Evolutionary conservation across 1,140 invertebrate genomes (phyloP).

Genomic region (Rhagoletis pomonella): DNA sequence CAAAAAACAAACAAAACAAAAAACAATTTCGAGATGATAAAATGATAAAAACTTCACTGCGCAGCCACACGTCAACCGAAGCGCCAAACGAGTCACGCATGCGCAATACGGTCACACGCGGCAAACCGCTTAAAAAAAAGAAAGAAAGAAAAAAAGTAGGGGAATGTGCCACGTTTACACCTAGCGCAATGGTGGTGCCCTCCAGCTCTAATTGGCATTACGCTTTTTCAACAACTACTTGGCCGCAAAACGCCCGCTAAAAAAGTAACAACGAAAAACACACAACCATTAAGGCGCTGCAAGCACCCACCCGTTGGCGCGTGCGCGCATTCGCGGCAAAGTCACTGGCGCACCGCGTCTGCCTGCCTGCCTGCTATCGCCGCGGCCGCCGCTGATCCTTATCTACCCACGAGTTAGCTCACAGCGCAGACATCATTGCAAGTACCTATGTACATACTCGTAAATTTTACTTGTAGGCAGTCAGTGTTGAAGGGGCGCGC

Average conservation of each 20-base stretch:
- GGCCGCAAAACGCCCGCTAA: neutral
- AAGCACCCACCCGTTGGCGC: neutral
- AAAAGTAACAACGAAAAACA: neutral
- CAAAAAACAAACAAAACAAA: neutral
- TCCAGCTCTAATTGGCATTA: slow-evolving; percentile 38
- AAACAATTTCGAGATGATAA: slow-evolving; percentile 36
- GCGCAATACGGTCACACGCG: neutral
- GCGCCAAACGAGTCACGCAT: slow-evolving; percentile 52
- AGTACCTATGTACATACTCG: neutral
- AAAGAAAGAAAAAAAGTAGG: neutral
- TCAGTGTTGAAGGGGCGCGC: slow-evolving; percentile 37
- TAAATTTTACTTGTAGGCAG: neutral
- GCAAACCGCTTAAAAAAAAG: neutral
- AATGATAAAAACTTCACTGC: slow-evolving; percentile 44
- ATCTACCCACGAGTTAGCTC: slow-evolving; percentile 45
- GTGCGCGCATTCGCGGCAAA: neutral
- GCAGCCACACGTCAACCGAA: slow-evolving; percentile 48
- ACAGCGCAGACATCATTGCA: neutral
- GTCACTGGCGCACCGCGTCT: neutral
- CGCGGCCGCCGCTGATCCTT: slow-evolving; percentile 27
- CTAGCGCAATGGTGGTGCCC: neutral
- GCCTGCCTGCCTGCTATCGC: no score
- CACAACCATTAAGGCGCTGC: neutral
- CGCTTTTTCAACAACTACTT: slow-evolving; percentile 48
- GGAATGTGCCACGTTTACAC: slow-evolving; percentile 38